A percentile compares a stretch with the other conserved stretches of the same genome.
Conservation (phyloP, 2,113 vertebrate species). For the Calypte anna region DNA sequence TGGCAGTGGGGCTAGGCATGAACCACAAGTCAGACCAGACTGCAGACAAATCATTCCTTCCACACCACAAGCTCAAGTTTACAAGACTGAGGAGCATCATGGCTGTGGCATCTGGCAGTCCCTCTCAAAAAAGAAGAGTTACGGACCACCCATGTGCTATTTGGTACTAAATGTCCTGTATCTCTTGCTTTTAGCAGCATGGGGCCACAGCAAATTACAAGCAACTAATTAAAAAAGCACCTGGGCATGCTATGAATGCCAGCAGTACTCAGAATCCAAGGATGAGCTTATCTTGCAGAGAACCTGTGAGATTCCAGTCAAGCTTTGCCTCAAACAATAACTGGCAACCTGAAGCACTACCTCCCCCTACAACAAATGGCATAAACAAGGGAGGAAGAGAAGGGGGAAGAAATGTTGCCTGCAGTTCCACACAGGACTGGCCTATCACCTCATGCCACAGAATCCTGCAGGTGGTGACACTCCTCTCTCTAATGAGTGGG, state of each 20-base stretch:
- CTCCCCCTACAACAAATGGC: too few species aligned
- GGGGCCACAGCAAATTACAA: not conserved
- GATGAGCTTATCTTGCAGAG: not conserved
- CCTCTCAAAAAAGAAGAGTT: not conserved
- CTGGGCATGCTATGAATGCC: not conserved
- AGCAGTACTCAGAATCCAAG: not conserved
- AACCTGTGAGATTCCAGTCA: not conserved
- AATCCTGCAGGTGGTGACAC: too few species aligned
- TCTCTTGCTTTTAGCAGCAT: not conserved
- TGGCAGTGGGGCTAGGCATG: not conserved
- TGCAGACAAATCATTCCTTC: not conserved
- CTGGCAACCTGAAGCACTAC: too few species aligned
- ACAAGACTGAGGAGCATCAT: fast-evolving
- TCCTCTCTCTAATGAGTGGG: too few species aligned
- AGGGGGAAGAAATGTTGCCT: too few species aligned
- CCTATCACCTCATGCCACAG: too few species aligned
- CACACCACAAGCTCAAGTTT: not conserved
- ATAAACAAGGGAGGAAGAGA: too few species aligned
- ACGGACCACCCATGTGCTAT: fast-evolving
- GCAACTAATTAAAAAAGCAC: not conserved
- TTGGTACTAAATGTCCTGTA: not conserved
- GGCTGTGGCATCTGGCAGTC: not conserved
- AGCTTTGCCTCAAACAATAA: too few species aligned
- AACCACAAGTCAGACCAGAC: not conserved
- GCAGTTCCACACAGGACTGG: too few species aligned